phyloP scores from a whole-genome alignment of 2,888 invertebrate species.

The Leucania comma region DNA sequence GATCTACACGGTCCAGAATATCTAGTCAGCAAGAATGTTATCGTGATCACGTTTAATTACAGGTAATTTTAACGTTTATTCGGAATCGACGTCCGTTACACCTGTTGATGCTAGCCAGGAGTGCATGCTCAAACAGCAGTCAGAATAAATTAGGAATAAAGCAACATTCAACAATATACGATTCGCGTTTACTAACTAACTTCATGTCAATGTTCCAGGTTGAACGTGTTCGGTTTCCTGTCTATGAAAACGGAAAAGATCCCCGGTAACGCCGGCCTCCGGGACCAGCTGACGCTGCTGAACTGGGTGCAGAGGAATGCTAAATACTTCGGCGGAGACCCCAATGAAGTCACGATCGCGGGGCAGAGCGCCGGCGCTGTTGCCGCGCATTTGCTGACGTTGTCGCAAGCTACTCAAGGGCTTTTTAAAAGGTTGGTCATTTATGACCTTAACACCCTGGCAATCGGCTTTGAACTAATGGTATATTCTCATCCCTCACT shows the following conservation, averaged over 20 bases:
- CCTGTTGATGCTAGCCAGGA: neutral
- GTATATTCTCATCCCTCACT: neutral
- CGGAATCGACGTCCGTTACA: neutral
- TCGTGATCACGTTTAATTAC: conserved; percentile 87
- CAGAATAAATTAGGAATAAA: neutral
- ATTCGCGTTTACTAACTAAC: conserved; percentile 1
- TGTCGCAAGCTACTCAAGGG: conserved; percentile 78
- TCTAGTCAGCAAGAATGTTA: conserved; percentile 78
- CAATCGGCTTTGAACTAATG: neutral
- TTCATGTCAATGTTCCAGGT: conserved; percentile 70
- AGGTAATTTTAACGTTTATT: conserved; percentile 72
- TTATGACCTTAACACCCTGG: neutral
- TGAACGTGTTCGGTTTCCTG: conserved; percentile 86
- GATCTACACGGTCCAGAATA: conserved; percentile 85
- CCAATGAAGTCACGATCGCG: conserved; percentile 80
- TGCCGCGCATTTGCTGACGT: conserved; percentile 78
- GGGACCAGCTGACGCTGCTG: conserved; percentile 83
- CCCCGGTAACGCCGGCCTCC: conserved; percentile 87
- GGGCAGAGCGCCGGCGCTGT: conserved; percentile 86
- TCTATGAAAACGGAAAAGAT: conserved; percentile 78
- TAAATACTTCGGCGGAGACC: conserved; percentile 82
- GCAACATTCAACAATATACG: neutral
- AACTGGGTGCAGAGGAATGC: conserved; percentile 84
- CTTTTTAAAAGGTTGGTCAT: conserved; percentile 77
- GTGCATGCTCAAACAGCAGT: neutral